Conservation (phyloP, 2,797 vertebrate species). For the Typhlichthys eigenmanni region DNA sequence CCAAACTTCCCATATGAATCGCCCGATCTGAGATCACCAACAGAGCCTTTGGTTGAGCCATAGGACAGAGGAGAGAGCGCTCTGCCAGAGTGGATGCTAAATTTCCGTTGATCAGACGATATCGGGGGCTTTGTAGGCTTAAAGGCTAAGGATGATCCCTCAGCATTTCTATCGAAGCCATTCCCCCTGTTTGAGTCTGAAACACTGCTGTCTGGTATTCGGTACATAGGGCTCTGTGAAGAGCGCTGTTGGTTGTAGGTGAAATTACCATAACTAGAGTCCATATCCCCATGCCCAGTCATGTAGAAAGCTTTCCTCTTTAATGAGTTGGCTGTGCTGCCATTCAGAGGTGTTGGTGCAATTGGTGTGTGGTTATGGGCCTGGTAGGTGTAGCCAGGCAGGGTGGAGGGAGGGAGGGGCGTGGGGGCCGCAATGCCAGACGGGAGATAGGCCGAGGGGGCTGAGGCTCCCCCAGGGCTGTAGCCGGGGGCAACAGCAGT, state of each 20-base stretch:
- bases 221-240: constrained; percentile 97
- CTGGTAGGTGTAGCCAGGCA: constrained; percentile 96
- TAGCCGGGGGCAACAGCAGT: constrained; percentile 91
- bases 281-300: constrained; percentile 97
- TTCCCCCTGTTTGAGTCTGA: constrained; percentile 92
- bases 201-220: constrained; percentile 91
- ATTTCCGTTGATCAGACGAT: constrained; percentile 95
- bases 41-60: constrained; percentile 89
- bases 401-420: constrained; percentile 90
- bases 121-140: constrained; percentile 95
- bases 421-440: constrained; percentile 97
- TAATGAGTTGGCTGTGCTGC: constrained; percentile 93
- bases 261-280: constrained; percentile 95
- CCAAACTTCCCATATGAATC: constrained; percentile 93
- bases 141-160: constrained; percentile 91
- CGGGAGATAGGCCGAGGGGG: constrained; percentile 93
- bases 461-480: constrained; percentile 91
- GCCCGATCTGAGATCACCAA: constrained; percentile 83
- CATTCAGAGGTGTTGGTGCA: constrained; percentile 90
- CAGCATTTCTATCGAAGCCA: constrained; percentile 93
- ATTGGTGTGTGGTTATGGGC: constrained; percentile 91
- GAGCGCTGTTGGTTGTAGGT: constrained; percentile 98
- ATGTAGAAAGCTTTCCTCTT: constrained; percentile 99
- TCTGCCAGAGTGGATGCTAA: constrained; percentile 89
- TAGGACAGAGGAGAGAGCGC: constrained; percentile 93